Evolutionary conservation across 92 coral and sea anemone species (phyloP).

Genomic region (Heteractis magnifica): DNA sequence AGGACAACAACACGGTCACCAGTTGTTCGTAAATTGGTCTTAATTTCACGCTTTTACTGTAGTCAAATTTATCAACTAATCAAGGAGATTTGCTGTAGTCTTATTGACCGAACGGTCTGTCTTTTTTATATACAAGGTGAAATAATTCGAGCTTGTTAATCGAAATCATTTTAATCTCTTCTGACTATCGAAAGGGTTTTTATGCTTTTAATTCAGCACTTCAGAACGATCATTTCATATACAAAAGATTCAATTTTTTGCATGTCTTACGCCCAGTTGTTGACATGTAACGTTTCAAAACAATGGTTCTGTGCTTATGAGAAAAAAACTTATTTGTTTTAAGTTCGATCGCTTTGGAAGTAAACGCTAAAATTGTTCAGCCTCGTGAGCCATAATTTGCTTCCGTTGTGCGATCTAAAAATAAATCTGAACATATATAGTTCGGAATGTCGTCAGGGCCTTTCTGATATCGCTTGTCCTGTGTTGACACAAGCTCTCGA

Average conservation of each 20-base stretch:
- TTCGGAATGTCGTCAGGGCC: not conserved
- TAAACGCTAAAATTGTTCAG: not conserved
- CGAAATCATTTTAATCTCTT: not conserved
- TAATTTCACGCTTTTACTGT: not conserved
- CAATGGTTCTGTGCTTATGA: not conserved
- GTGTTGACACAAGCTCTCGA: not conserved
- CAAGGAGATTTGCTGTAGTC: not conserved
- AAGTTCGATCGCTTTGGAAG: not conserved
- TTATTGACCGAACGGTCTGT: not conserved
- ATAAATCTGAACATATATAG: conserved; percentile 10
- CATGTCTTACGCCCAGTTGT: not conserved
- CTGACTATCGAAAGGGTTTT: not conserved
- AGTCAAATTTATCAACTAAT: not conserved
- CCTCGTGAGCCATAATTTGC: conserved; percentile 9
- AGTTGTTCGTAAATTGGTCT: not conserved
- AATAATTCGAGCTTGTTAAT: not conserved
- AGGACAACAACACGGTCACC: not conserved
- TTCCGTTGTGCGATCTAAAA: conserved; percentile 3
- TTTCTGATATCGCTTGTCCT: conserved; percentile 4
- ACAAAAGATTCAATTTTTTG: not conserved
- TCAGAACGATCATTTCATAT: not conserved
- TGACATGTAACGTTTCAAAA: conserved; percentile 10
- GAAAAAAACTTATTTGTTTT: not conserved
- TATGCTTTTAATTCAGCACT: not conserved
- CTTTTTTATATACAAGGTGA: not conserved